Percentiles rank a stretch among this genome's conserved stretches.
Conservation (phyloP, 2,797 vertebrate genomes). For the Allobates femoralis region DNA sequence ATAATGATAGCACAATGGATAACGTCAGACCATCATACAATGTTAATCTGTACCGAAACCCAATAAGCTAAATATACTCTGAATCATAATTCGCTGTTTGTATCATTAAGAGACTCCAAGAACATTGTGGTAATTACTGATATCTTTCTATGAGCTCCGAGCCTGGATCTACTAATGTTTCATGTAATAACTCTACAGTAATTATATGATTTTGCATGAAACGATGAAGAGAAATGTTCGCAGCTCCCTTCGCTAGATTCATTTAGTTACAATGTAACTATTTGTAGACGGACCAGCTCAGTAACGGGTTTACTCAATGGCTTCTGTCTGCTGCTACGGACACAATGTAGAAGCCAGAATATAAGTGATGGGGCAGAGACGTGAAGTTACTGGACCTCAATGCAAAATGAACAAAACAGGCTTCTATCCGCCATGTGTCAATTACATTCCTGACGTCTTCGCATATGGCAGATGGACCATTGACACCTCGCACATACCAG, state of each 20-base stretch:
- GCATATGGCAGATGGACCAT: background rate
- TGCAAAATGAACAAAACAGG: background rate
- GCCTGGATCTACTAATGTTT: constrained; percentile 6
- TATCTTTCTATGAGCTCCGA: background rate
- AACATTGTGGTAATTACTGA: constrained; percentile 24
- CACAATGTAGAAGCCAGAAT: background rate
- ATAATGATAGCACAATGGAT: background rate
- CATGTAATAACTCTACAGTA: constrained; percentile 3
- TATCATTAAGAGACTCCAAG: constrained; percentile 1
- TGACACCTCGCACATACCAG: background rate
- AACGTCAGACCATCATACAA: background rate
- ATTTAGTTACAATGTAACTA: background rate
- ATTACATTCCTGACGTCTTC: no score
- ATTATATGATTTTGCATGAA: background rate
- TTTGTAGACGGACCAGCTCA: background rate
- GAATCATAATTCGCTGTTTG: background rate
- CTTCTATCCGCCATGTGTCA: background rate
- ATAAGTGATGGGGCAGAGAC: background rate
- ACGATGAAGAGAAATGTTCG: constrained; percentile 27
- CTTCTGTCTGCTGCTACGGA: background rate
- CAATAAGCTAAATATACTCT: constrained; percentile 10
- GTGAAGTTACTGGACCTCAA: background rate
- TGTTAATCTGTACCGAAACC: background rate
- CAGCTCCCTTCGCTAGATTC: background rate
- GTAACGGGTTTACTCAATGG: background rate